These are phyloP conservation scores for Columbina picui DNA, from an alignment of 2,113 vertebrate species.

Conservation along the genomic window DNA sequence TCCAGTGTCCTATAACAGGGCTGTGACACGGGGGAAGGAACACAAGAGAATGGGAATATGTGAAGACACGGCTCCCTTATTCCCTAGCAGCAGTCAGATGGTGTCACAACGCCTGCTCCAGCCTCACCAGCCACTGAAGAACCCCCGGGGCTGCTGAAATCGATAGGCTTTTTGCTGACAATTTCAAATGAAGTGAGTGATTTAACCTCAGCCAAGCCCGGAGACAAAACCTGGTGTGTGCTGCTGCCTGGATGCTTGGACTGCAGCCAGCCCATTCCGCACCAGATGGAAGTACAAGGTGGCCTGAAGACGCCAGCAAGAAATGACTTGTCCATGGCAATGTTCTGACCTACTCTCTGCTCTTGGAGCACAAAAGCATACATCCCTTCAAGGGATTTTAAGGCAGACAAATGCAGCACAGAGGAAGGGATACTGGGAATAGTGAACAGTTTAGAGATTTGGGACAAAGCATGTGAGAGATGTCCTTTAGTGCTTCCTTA, in stretches of 20 bases:
- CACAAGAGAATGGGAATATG: rapidly evolving
- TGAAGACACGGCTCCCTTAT: not conserved
- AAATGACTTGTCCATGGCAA: not conserved
- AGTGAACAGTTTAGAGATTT: not conserved
- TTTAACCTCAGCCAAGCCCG: not conserved
- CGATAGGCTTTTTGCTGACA: not conserved
- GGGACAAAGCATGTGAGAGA: not conserved
- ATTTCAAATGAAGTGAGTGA: not conserved
- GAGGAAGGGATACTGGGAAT: not conserved
- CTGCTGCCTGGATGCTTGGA: not conserved
- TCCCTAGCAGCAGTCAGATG: not conserved
- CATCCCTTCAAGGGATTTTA: not conserved
- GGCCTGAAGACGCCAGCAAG: not conserved
- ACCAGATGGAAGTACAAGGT: not conserved
- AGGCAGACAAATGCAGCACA: not conserved
- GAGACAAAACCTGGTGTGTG: not conserved
- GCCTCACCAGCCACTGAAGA: not conserved
- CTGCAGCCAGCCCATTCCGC: not conserved
- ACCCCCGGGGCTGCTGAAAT: not conserved
- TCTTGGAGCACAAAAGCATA: not conserved
- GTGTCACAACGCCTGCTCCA: rapidly evolving
- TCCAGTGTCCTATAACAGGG: not conserved
- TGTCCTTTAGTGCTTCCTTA: not conserved
- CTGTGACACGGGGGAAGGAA: not conserved
- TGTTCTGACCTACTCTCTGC: not conserved